Evolutionary conservation across 2,113 vertebrate species (phyloP), one percentile per base, ranked within the genome.

Genomic region (Ornithorhynchus anatinus): DNA sequence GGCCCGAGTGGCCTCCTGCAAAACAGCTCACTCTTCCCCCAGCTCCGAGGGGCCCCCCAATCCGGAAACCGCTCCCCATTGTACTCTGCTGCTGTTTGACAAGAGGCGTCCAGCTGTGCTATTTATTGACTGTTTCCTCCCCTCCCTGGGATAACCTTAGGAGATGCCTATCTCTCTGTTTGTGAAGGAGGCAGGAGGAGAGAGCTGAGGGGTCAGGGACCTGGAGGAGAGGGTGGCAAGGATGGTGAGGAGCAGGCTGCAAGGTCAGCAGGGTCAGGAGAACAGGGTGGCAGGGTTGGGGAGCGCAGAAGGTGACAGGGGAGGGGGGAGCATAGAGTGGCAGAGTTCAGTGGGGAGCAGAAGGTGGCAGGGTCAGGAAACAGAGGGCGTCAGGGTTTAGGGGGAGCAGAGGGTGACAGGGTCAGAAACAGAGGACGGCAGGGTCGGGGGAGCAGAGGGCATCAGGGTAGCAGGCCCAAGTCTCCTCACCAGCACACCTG

Each of bases 1-100:
- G 8, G 8, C 3, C 29, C n/a, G 29, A 19, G 56, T 47, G 61
- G 31, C 17, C 44, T 59, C 58, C 39, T 2, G 0, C n/a, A 1
- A 4, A 23, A 8, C 14, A n/a, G 23, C 42, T 15, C 3, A 37
- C 40, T 22, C 40, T 56, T 43, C 48, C 54, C 42, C 54, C 15
- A 27, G 22, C 52, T 39, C 15, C 22, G 31, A 3, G 29, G 31
- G 2, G 22, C 43, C 40, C 33, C n/a, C 51, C 10, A n/a, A 29
- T 23, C 79, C 12, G 69, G 85, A 79, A 85, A 72, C 75, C 62
- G 33, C 9, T 0, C 62, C 75, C 56, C 47, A 72, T 74, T 69
- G 77, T 79, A 66, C 52, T 25, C 10, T 10, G 72, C 43, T 1
- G 72, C 42, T 37, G 52, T 23, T 6, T 54, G 52, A 47, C 63